Conservation (phyloP, 2,113 vertebrate genomes). For the Limnothrissa miodon region DNA sequence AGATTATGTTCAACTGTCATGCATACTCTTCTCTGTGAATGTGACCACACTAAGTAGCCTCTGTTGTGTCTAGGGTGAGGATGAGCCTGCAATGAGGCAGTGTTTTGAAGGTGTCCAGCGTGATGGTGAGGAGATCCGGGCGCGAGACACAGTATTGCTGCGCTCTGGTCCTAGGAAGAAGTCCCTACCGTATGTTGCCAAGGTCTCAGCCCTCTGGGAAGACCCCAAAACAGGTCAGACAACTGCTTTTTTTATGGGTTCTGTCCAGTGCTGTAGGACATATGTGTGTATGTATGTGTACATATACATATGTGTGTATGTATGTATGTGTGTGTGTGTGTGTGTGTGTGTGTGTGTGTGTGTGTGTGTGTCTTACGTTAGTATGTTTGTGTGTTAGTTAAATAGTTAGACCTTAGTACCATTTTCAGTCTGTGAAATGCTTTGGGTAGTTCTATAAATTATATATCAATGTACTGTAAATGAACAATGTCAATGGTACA, state of each 20-base stretch:
- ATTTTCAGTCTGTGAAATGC: too few relatives aligned
- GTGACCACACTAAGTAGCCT: background rate
- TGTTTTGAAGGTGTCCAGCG: constrained; percentile 95
- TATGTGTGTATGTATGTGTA: too few relatives aligned
- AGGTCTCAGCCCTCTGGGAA: constrained; percentile 97
- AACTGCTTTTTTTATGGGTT: too few relatives aligned
- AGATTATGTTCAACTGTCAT: background rate
- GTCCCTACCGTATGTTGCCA: constrained; percentile 94
- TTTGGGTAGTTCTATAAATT: background rate
- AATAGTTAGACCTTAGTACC: background rate
- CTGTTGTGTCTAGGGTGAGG: constrained; percentile 79
- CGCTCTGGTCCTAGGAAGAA: constrained; percentile 96
- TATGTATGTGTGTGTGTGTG: too few relatives aligned
- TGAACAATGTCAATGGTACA: too few relatives aligned
- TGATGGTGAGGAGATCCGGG: constrained; percentile 90
- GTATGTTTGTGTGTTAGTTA: too few relatives aligned
- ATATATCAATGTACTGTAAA: background rate
- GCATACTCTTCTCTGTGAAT: background rate
- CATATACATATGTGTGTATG: too few relatives aligned
- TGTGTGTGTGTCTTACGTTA: too few relatives aligned
- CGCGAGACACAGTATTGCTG: constrained; percentile 93
- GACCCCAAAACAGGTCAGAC: constrained; percentile 93
- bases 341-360: too few relatives aligned
- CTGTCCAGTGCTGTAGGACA: too few relatives aligned
- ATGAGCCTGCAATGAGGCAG: constrained; percentile 85